phyloP scores from a whole-genome alignment of 2,113 vertebrate genomes.

The Microcebus jonahi region DNA sequence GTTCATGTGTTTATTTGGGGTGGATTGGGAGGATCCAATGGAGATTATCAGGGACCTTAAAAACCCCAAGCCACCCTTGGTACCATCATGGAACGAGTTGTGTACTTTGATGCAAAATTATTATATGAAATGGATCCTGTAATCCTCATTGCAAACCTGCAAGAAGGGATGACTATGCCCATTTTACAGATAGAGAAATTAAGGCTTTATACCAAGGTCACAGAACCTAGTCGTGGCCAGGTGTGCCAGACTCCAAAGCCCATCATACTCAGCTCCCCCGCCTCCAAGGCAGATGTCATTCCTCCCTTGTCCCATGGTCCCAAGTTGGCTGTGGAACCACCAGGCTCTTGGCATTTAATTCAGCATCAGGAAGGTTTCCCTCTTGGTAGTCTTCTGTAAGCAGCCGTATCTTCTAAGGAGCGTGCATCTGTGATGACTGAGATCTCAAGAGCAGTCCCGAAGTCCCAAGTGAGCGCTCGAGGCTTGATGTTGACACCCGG shows the following conservation, averaged over 20 bases:
- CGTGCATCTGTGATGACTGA: fast-evolving
- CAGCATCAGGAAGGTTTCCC: not conserved
- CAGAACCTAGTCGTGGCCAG: not conserved
- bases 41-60: not conserved
- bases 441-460: not conserved
- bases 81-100: not conserved
- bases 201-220: not conserved
- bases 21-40: not conserved
- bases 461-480: not conserved
- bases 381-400: not conserved
- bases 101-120: not conserved
- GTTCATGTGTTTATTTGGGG: not conserved
- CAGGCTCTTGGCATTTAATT: not conserved
- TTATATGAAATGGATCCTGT: not conserved
- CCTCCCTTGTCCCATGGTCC: not conserved
- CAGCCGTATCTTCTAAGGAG: not conserved
- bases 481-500: fast-evolving
- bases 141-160: not conserved
- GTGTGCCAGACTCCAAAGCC: not conserved
- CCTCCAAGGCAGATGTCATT: too few species aligned
- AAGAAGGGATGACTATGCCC: not conserved
- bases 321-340: too few species aligned
- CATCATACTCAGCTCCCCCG: too few species aligned
- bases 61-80: not conserved
- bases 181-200: not conserved